Evolutionary conservation across 92 coral and sea anemone species (phyloP).

Genomic region (Micromussa lordhowensis): DNA sequence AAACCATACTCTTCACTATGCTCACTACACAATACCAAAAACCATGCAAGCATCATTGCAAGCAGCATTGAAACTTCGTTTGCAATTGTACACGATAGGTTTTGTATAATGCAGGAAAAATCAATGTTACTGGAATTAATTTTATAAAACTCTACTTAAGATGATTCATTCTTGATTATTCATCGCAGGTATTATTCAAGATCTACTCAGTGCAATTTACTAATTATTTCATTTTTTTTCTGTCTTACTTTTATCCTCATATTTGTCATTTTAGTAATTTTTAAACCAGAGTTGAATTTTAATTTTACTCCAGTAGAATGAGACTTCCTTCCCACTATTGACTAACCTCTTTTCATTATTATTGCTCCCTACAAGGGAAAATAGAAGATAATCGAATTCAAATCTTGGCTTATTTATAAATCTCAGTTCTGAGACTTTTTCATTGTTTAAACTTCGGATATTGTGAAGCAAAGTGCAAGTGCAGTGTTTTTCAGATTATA

Average conservation of each 20-base stretch:
- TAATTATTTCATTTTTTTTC: neutral
- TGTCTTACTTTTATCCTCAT: neutral
- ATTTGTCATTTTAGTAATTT: too few relatives aligned
- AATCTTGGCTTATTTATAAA: neutral
- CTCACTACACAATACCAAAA: neutral
- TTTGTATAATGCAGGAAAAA: neutral
- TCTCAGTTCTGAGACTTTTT: neutral
- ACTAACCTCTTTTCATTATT: neutral
- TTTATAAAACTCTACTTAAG: neutral
- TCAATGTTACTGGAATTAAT: neutral
- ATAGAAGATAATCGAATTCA: neutral
- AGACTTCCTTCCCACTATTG: neutral
- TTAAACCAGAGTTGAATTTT: neutral
- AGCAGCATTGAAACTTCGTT: neutral
- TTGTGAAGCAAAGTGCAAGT: too few relatives aligned
- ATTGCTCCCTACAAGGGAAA: neutral
- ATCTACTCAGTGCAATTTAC: neutral
- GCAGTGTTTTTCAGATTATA: too few relatives aligned
- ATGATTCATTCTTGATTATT: neutral
- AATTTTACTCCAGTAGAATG: neutral
- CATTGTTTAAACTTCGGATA: neutral
- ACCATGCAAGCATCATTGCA: neutral
- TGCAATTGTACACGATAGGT: neutral
- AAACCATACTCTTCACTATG: neutral
- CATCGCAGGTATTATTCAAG: too few relatives aligned